Evolutionary conservation across 2,888 invertebrate genomes (phyloP), one percentile per base, ranked within the genome.

Genomic region (Nebria brevicollis): DNA sequence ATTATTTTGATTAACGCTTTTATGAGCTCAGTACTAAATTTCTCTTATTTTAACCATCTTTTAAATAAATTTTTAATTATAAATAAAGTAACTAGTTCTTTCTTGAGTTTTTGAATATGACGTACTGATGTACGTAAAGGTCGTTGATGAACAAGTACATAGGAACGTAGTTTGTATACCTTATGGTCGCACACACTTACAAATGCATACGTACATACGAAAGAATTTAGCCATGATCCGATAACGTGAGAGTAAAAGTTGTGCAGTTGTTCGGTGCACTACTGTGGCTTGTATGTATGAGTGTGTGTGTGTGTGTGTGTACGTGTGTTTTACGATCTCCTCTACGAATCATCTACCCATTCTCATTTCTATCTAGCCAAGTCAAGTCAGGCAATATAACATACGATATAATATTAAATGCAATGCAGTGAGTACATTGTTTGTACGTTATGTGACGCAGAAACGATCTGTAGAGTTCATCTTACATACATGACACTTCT

Each of bases 391-490:
- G 8, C 54, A 13, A 5, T 34, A 34, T 34, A 34, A 34, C 54
- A 11, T 54, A 7, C 54, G 34, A 54, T 54, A 54, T 54, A 54
- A 54, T 54, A 54, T 54, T 11, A 8, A 54, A 54, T 54, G 54
- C 54, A 54, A 13, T 54, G 54, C 8, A 54, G 54, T 54, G 54
- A 54, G 54, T 13, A 54, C 54, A 54, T 54, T 54, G 54, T 54
- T 54, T 54, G 54, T 54, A 54, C 54, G 54, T 54, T 54, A 7
- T 54, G 54, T 54, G 54, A 34, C 34, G 20, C 70, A 70, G 70
- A 70, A 70, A 70, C 20, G 20, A 70, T 70, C 70, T 70, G 15
- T 25, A 34, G 11, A 70, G 70, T 70, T 70, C 70, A 70, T 70
- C 70, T 25, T 25, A 26, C 34, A 34, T 70, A 70, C 70, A 34